Conservation (phyloP, 2,888 invertebrate genomes). For the Oscheius onirici region DNA sequence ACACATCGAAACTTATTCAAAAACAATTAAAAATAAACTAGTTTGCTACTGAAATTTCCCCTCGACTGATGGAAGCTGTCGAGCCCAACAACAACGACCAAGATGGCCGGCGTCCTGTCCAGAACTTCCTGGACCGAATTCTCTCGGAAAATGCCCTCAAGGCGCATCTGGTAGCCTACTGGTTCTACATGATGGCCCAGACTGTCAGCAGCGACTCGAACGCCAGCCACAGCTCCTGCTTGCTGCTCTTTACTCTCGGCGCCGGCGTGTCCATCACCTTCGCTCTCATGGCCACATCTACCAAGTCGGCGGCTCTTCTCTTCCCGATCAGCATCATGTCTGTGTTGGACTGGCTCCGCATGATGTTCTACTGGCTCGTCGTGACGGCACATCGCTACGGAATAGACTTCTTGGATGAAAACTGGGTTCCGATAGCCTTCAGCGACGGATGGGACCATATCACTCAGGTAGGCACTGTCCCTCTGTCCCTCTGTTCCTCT, state of each 20-base stretch:
- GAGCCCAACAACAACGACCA: no score
- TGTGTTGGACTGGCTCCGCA: not conserved
- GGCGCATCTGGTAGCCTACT: slow-evolving; percentile 1
- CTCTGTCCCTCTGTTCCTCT: not conserved
- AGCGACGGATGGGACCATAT: not conserved
- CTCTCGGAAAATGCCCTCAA: not conserved
- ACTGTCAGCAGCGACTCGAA: not conserved
- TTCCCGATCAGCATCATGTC: not conserved
- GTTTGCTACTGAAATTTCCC: no score
- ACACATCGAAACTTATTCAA: no score
- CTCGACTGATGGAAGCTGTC: no score
- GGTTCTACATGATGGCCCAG: not conserved
- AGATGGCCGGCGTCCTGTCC: no score
- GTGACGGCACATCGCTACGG: not conserved
- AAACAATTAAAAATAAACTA: no score
- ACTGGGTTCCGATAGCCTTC: not conserved
- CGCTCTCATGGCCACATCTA: slow-evolving; percentile 7
- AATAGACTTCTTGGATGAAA: not conserved
- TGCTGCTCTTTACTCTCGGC: not conserved
- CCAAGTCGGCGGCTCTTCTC: not conserved
- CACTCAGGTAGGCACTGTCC: not conserved
- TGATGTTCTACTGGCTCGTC: not conserved
- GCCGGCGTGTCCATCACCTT: slow-evolving; percentile 3
- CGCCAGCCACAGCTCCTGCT: not conserved
- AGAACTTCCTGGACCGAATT: no score